Conservation (phyloP, 2,888 invertebrate species). For the Drepanosiphum platanoidis region DNA sequence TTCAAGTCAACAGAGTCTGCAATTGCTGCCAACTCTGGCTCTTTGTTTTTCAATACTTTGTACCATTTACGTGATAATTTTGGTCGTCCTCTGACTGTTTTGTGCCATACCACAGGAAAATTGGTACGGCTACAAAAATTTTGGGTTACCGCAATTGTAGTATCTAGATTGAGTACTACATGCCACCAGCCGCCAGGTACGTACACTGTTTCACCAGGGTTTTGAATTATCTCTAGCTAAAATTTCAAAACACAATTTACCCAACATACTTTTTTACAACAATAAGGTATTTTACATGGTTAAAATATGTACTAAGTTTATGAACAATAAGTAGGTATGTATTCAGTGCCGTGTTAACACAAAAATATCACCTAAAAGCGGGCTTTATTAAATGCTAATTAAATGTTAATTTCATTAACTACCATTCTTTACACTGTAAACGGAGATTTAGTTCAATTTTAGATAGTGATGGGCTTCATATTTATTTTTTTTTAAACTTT, state of each 20-base stretch:
- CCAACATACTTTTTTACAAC: background rate
- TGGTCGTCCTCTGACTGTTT: conserved; percentile 93
- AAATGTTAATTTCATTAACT: too few relatives aligned
- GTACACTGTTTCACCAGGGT: conserved; percentile 97
- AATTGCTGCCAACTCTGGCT: conserved; percentile 80
- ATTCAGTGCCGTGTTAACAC: too few relatives aligned
- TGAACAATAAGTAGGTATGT: too few relatives aligned
- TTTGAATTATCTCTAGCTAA: conserved; percentile 91
- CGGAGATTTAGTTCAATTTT: too few relatives aligned
- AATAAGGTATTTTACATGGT: background rate
- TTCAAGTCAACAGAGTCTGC: conserved; percentile 87
- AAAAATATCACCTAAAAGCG: too few relatives aligned
- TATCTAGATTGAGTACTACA: conserved; percentile 95
- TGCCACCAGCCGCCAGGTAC: conserved; percentile 99
- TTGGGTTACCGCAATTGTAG: conserved; percentile 97
- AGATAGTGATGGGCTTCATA: too few relatives aligned
- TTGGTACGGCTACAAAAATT: conserved; percentile 96
- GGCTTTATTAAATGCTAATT: too few relatives aligned
- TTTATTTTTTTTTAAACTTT: too few relatives aligned
- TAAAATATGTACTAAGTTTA: too few relatives aligned
- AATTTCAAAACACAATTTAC: conserved; percentile 64
- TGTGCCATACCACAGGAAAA: conserved; percentile 98
- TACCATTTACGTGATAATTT: conserved; percentile 96
- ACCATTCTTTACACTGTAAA: too few relatives aligned
- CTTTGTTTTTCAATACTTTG: conserved; percentile 72